These are phyloP conservation scores for Gymnopithys bicolor DNA, from an alignment of 2,797 vertebrate species.

Conservation along the genomic window DNA sequence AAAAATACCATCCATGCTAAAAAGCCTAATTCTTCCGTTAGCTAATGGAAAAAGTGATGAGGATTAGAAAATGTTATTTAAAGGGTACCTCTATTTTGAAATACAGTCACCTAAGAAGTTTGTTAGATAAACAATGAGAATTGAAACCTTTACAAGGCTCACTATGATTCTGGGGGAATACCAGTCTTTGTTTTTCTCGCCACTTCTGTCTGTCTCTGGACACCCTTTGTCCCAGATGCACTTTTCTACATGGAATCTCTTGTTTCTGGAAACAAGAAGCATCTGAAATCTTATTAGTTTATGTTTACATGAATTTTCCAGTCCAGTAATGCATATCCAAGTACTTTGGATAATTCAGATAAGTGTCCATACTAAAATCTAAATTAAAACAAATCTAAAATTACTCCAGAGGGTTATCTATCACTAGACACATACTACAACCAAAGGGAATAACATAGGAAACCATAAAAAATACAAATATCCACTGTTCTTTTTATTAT, in stretches of 20 bases:
- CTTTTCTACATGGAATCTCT: neutral
- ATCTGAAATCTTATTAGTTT: neutral
- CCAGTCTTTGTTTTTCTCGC: neutral
- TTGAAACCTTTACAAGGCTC: neutral
- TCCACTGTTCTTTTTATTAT: neutral
- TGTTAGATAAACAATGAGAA: neutral
- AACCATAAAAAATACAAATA: constrained; percentile 4
- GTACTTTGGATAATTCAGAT: neutral
- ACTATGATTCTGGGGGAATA: neutral
- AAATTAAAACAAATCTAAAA: constrained; percentile 34
- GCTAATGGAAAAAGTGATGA: neutral
- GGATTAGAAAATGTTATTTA: neutral
- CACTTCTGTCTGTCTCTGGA: neutral
- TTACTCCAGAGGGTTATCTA: neutral
- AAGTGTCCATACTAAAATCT: neutral
- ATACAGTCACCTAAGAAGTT: neutral
- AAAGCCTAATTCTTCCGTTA: neutral
- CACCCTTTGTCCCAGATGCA: neutral
- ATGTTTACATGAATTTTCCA: constrained; percentile 40
- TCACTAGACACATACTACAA: neutral
- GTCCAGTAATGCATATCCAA: constrained; percentile 22
- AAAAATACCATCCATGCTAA: neutral
- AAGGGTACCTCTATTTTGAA: neutral
- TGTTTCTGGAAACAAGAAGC: neutral
- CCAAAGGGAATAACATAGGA: neutral